phyloP scores from a whole-genome alignment of 2,113 vertebrate genomes.

The Phaethornis superciliosus region DNA sequence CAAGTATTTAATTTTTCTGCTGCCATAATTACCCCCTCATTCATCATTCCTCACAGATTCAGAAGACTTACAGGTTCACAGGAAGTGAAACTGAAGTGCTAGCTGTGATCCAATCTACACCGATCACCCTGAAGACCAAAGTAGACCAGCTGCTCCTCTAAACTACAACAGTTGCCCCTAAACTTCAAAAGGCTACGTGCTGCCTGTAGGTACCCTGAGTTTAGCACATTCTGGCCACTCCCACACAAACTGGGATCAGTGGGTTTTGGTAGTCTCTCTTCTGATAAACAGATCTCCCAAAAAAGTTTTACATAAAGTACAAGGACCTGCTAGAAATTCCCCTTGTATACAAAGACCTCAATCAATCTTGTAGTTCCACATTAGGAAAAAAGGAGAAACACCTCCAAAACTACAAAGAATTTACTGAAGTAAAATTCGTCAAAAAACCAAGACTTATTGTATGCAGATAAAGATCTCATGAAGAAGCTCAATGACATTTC shows the following conservation, averaged over 20 bases:
- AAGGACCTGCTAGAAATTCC: neutral
- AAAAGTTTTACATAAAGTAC: neutral
- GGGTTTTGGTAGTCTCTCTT: neutral
- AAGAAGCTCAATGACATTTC: conserved; percentile 20
- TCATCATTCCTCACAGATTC: neutral
- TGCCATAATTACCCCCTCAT: neutral
- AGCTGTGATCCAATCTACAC: neutral
- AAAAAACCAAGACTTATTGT: neutral
- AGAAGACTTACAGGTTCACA: neutral
- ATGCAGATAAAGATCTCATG: neutral
- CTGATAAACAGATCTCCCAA: neutral
- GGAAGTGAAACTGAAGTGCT: neutral
- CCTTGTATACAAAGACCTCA: neutral
- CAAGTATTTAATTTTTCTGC: neutral
- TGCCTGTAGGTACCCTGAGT: neutral
- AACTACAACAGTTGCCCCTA: neutral
- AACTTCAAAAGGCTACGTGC: neutral
- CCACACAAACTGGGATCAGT: neutral
- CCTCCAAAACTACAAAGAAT: neutral
- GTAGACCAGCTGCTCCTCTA: neutral
- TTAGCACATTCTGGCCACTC: neutral
- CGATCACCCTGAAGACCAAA: neutral
- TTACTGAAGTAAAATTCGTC: neutral
- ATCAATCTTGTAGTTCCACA: neutral
- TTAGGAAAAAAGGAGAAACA: neutral